Evolutionary conservation across 92 coral and sea anemone genomes (phyloP).

Genomic region (Phenganax stokvisi): DNA sequence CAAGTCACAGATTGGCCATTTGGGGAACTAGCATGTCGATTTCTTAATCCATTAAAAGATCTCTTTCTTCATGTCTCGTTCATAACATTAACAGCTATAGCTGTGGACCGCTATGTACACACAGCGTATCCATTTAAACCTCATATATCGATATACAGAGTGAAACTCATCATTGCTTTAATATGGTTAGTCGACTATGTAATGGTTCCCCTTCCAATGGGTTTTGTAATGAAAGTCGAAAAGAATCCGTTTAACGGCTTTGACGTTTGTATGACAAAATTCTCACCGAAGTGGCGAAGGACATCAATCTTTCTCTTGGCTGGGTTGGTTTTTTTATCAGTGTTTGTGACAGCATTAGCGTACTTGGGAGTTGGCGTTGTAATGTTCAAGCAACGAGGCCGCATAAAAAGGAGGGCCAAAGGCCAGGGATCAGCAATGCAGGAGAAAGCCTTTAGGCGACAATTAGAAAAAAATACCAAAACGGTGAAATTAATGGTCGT

Average conservation of each 20-base stretch:
- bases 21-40: conserved; percentile 26
- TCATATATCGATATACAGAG: conserved; percentile 2
- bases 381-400: conserved; percentile 4
- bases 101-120: conserved; percentile 23
- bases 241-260: background rate
- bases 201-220: conserved; percentile 24
- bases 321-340: background rate
- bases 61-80: conserved; percentile 26
- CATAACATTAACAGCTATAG: conserved; percentile 32
- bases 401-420: conserved; percentile 19
- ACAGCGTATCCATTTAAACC: conserved; percentile 25
- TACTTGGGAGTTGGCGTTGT: conserved; percentile 27
- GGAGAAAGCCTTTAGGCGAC: conserved; percentile 20
- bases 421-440: conserved; percentile 3
- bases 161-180: conserved; percentile 25
- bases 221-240: conserved; percentile 14
- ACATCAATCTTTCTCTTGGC: background rate
- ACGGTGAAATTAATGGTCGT: conserved; percentile 29
- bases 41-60: conserved; percentile 30
- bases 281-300: conserved; percentile 15
- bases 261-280: background rate
- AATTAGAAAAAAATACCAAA: conserved; percentile 25
- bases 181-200: conserved; percentile 35
- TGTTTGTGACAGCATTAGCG: conserved; percentile 10
- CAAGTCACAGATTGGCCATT: conserved; percentile 28